A percentile compares a stretch with the other conserved stretches of the same genome.
phyloP scores from a whole-genome alignment of 1,140 invertebrate genomes.

The Ceratina japonica region DNA sequence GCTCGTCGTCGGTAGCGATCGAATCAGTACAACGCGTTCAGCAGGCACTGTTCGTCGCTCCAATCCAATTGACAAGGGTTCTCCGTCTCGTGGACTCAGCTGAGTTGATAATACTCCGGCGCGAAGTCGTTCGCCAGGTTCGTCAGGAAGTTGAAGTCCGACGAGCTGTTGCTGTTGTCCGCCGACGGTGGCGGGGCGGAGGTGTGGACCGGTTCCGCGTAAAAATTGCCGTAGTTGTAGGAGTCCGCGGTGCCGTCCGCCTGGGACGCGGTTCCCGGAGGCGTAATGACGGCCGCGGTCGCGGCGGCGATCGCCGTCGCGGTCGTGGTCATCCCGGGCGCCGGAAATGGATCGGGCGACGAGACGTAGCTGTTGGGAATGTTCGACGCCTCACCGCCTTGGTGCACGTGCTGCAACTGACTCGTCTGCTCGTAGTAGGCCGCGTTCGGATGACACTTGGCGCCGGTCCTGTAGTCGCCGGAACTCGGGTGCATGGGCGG shows the following conservation, averaged over 20 bases:
- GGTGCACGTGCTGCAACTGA: constrained; percentile 76
- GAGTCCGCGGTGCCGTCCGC: constrained; percentile 81
- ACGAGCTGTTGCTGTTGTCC: constrained; percentile 93
- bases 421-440: constrained; percentile 76
- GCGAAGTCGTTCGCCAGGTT: constrained; percentile 94
- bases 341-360: constrained; percentile 78
- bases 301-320: constrained; percentile 81
- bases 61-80: constrained; percentile 72
- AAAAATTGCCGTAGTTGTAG: constrained; percentile 86
- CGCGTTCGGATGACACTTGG: constrained; percentile 69
- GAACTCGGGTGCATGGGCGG: constrained; percentile 64
- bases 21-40: constrained; percentile 75
- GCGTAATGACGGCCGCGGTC: constrained; percentile 81
- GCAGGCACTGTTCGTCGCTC: constrained; percentile 76
- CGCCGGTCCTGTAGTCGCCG: constrained; percentile 66
- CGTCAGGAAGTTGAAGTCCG: constrained; percentile 94
- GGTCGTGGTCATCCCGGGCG: constrained; percentile 79
- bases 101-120: constrained; percentile 93
- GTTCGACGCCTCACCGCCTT: constrained; percentile 78
- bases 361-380: constrained; percentile 78
- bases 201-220: constrained; percentile 80
- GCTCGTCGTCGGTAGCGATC: not conserved
- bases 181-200: constrained; percentile 79
- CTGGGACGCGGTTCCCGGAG: constrained; percentile 80
- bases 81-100: constrained; percentile 76